phyloP scores from a whole-genome alignment of 2,797 vertebrate species.

The Anguilla anguilla region DNA sequence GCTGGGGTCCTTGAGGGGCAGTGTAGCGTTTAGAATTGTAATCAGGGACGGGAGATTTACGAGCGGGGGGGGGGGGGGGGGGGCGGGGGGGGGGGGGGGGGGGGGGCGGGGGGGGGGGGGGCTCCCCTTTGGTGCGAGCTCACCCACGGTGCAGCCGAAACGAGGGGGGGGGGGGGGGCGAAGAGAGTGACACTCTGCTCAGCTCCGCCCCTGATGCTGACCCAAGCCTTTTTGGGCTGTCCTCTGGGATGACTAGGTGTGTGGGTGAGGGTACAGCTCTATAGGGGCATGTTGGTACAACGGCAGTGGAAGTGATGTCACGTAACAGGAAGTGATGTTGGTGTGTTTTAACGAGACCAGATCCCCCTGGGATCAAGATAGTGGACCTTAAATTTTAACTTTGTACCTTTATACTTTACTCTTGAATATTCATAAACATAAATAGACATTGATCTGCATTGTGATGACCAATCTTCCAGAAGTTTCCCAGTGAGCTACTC shows the following conservation, averaged over 20 bases:
- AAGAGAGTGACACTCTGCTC: neutral
- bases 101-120: neutral
- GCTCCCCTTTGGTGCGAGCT: neutral
- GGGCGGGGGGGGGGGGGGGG: neutral
- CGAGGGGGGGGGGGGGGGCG: neutral
- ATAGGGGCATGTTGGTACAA: neutral
- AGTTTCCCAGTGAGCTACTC: neutral
- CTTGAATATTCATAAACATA: neutral
- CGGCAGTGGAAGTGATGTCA: neutral
- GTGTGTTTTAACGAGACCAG: neutral
- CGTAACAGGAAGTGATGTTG: neutral
- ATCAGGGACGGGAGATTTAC: slow-evolving; percentile 15
- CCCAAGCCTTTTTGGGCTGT: neutral
- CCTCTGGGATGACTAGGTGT: neutral
- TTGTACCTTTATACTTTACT: neutral
- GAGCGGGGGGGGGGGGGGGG: neutral
- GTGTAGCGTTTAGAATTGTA: slow-evolving; percentile 12
- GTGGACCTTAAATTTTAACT: no score
- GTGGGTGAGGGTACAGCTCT: neutral
- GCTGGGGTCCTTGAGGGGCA: neutral
- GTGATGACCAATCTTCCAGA: neutral
- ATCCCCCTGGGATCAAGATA: no score
- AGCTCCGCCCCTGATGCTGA: neutral
- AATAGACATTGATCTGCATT: neutral
- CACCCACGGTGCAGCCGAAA: neutral